phyloP scores from a whole-genome alignment of 2,113 vertebrate genomes.

The Saimiri boliviensis region DNA sequence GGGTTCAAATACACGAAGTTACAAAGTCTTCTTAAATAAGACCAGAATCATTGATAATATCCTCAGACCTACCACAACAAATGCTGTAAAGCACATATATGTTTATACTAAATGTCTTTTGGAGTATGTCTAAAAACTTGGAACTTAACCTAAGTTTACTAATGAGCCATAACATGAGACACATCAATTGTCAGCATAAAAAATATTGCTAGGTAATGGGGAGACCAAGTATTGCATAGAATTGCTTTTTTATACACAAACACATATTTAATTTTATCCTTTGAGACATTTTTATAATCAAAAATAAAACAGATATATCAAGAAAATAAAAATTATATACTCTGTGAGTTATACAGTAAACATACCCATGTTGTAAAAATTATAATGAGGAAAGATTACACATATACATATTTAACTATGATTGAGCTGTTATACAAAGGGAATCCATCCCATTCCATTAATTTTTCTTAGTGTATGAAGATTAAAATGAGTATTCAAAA shows the following conservation, averaged over 20 bases:
- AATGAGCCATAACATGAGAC: conserved; percentile 20
- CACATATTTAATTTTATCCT: neutral
- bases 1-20: neutral
- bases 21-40: neutral
- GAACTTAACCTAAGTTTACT: neutral
- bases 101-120: neutral
- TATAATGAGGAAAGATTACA: neutral
- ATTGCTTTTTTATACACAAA: neutral
- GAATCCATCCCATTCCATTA: conserved; percentile 11
- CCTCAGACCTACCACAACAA: neutral
- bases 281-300: neutral
- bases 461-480: conserved; percentile 31
- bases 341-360: neutral
- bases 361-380: conserved; percentile 30
- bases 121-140: neutral
- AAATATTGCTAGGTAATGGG: neutral
- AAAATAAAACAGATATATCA: neutral
- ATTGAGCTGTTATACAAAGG: neutral
- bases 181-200: conserved; percentile 19
- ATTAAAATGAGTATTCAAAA: neutral
- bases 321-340: conserved; percentile 28
- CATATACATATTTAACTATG: neutral
- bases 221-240: neutral
- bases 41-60: neutral
- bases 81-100: neutral